Conservation (phyloP, 2,888 invertebrate genomes). For the Acronicta psi region DNA sequence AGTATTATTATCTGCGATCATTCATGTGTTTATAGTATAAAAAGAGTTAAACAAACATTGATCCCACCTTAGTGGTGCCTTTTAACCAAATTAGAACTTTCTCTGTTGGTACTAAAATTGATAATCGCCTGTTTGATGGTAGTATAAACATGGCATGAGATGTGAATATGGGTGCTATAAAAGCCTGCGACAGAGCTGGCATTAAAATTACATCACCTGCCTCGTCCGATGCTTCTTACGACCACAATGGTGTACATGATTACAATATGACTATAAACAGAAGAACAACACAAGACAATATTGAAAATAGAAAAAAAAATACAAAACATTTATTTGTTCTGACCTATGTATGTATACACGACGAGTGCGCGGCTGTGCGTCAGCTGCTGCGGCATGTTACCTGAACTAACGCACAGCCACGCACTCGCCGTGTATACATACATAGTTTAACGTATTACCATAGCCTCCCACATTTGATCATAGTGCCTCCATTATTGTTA, state of each 20-base stretch:
- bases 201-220: slow-evolving; percentile 64
- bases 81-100: slow-evolving; percentile 28
- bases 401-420: too few relatives aligned
- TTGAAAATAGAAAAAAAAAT: too few relatives aligned
- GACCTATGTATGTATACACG: too few relatives aligned
- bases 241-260: slow-evolving; percentile 24
- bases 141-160: slow-evolving; percentile 40
- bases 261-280: slow-evolving; percentile 6
- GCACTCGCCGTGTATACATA: too few relatives aligned
- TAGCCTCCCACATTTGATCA: too few relatives aligned
- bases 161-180: slow-evolving; percentile 45
- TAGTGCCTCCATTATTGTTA: too few relatives aligned
- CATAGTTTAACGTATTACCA: too few relatives aligned
- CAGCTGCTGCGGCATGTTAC: too few relatives aligned
- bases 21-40: slow-evolving; percentile 46
- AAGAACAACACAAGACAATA: slow-evolving; percentile 6
- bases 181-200: slow-evolving; percentile 53
- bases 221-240: slow-evolving; percentile 35
- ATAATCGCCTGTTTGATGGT: slow-evolving; percentile 13
- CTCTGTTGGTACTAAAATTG: slow-evolving; percentile 28
- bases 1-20: slow-evolving; percentile 46
- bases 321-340: too few relatives aligned
- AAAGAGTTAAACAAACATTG: slow-evolving; percentile 42
- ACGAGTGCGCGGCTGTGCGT: too few relatives aligned
- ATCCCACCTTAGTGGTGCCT: neutral